Conservation (phyloP, 2,113 vertebrate species). For the Myiagra hebetior region DNA sequence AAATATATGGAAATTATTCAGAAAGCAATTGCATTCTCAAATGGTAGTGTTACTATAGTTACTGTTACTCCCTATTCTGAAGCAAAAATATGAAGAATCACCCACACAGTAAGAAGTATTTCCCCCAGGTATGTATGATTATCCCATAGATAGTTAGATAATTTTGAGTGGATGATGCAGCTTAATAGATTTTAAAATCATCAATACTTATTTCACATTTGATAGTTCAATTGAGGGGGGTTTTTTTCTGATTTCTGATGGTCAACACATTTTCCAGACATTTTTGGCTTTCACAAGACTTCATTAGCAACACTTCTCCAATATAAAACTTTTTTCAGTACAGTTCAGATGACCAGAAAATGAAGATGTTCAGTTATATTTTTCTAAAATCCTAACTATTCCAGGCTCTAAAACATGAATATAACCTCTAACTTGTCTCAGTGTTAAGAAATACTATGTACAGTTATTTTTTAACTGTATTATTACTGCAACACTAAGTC, state of each 20-base stretch:
- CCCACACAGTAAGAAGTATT: background rate
- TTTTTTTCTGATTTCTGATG: background rate
- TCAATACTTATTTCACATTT: background rate
- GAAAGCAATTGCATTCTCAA: constrained; percentile 31
- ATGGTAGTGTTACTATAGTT: constrained; percentile 46
- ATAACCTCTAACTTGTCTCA: background rate
- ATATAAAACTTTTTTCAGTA: background rate
- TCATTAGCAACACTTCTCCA: background rate
- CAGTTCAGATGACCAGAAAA: background rate
- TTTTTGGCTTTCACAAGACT: background rate
- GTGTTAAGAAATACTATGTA: background rate
- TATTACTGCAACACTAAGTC: background rate
- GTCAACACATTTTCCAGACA: background rate
- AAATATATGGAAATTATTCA: constrained; percentile 49
- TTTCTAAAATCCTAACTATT: background rate
- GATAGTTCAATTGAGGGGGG: background rate
- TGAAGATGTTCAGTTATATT: background rate
- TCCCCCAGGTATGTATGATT: background rate
- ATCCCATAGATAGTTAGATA: background rate
- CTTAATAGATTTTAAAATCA: background rate
- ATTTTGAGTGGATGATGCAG: background rate
- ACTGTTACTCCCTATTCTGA: background rate
- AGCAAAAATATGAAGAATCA: background rate
- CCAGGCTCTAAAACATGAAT: background rate
- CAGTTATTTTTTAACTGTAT: background rate